phyloP scores from a whole-genome alignment of 2,797 vertebrate genomes.

The Lophius americanus region DNA sequence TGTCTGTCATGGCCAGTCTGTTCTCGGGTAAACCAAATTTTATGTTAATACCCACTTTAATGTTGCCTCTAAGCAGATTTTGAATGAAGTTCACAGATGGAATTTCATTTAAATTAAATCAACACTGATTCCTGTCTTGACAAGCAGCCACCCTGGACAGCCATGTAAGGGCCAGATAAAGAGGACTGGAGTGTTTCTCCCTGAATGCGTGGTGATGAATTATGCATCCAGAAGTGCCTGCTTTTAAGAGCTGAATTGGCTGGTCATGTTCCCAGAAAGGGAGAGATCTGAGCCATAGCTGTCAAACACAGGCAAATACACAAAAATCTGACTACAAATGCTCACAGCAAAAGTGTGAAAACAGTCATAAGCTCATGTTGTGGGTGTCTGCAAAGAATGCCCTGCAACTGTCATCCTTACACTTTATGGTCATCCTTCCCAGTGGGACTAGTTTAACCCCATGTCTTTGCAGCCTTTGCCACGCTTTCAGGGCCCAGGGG shows the following conservation, averaged over 20 bases:
- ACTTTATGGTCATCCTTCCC: slow-evolving; percentile 24
- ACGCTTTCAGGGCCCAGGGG: slow-evolving; percentile 24
- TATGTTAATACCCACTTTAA: slow-evolving; percentile 21
- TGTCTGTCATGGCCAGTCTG: slow-evolving; percentile 15
- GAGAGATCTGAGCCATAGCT: slow-evolving; percentile 2
- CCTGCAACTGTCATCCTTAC: slow-evolving; percentile 22
- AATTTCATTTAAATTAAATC: slow-evolving; percentile 32
- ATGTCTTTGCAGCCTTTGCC: slow-evolving; percentile 23
- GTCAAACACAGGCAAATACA: slow-evolving; percentile 20
- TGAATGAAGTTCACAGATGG: slow-evolving; percentile 19
- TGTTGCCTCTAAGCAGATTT: slow-evolving; percentile 9
- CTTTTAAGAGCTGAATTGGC: slow-evolving; percentile 4
- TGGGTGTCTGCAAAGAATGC: slow-evolving; percentile 13
- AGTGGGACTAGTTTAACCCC: slow-evolving; percentile 25
- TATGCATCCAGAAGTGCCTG: slow-evolving; percentile 14
- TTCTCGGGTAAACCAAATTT: slow-evolving; percentile 25
- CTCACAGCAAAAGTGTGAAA: background rate
- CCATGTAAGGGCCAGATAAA: slow-evolving; percentile 5
- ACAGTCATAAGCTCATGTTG: slow-evolving; percentile 22
- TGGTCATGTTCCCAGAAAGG: slow-evolving; percentile 1
- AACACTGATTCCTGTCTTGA: slow-evolving; percentile 15
- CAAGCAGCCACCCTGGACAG: background rate
- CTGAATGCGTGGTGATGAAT: slow-evolving; percentile 12
- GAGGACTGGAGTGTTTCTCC: background rate
- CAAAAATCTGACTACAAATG: slow-evolving; percentile 4